Base-by-base conservation (phyloP, 2,888 invertebrate species). In the Eupeodes latifasciatus region DNA sequence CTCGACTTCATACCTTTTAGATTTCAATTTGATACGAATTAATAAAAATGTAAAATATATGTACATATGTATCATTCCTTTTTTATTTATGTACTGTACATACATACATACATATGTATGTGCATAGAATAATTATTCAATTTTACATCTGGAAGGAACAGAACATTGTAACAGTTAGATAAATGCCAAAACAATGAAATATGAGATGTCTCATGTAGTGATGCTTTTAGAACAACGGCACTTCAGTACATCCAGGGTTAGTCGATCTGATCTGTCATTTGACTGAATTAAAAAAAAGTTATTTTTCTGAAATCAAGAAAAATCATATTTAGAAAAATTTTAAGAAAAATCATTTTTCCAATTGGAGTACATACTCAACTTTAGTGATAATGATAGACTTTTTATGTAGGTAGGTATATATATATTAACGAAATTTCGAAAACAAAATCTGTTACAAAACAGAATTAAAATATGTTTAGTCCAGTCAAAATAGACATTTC, bases 181-280 rank as follows among this genome's bases (percentile, higher is more conserved):
- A n/a, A 59, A 36, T 74, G 79, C 79, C 83, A 84, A 75, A 84
- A 84, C 79, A 84, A 40, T 79, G 74, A 75, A 78, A 83, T 74
- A 79, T 67, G 67, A 79, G 66, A 59, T 12, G 59, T 62, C 44
- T 40, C 16, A 5, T 5, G 19, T 16, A 16, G 14, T 9, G 44
- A 14, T 40, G 3, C 2, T 44, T 40, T 62, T 40, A 16, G 5
- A 27, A 14, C 14, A 14, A 2, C 9, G 19, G 6, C 19, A 55
- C 10, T 0, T 11, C 19, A 11, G 14, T 27, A 19, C 12, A 57
- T 5, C 12, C 12, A 27, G 1, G 12, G 19, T 0, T 0, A 4
- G 40, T 1, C 40, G 9, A 27, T 27, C 27, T 27, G 27, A 27
- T 27, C 2, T 27, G 27, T 27, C 27, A 27, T 27, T 27, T 27